Evolutionary conservation across 2,113 vertebrate genomes (phyloP).

Genomic region (Mus pahari): DNA sequence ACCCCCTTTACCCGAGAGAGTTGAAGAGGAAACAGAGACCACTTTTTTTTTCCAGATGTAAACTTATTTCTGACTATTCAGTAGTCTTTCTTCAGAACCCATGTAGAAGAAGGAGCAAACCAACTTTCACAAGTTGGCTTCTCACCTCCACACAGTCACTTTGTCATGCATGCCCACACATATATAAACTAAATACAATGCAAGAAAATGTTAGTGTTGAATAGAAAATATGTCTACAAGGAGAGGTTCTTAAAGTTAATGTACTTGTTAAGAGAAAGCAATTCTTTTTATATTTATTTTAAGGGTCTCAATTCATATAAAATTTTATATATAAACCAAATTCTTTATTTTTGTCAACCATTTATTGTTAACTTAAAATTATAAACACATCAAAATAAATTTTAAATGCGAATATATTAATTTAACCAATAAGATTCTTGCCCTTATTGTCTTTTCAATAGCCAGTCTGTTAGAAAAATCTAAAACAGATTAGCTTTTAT

Average conservation of each 20-base stretch:
- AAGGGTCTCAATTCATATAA: background rate
- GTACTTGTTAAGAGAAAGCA: background rate
- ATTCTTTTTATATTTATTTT: background rate
- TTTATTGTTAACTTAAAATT: constrained; percentile 29
- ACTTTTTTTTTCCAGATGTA: background rate
- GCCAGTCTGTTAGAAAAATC: background rate
- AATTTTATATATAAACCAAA: background rate
- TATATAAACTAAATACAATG: background rate
- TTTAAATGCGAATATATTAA: constrained; percentile 37
- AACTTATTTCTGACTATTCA: background rate
- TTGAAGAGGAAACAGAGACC: background rate
- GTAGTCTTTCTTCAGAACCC: background rate
- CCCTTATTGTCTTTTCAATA: background rate
- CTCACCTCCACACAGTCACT: background rate
- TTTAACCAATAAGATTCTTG: constrained; percentile 14
- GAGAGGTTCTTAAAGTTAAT: background rate
- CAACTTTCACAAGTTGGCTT: no score
- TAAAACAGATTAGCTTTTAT: background rate
- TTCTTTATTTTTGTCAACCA: constrained; percentile 14
- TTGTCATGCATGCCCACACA: background rate
- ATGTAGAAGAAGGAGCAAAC: background rate
- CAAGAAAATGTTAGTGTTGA: background rate
- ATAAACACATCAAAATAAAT: constrained; percentile 36
- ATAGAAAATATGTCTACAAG: background rate
- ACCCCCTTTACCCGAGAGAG: background rate